phyloP scores from a whole-genome alignment of 2,797 vertebrate species.

The Chelon labrosus region DNA sequence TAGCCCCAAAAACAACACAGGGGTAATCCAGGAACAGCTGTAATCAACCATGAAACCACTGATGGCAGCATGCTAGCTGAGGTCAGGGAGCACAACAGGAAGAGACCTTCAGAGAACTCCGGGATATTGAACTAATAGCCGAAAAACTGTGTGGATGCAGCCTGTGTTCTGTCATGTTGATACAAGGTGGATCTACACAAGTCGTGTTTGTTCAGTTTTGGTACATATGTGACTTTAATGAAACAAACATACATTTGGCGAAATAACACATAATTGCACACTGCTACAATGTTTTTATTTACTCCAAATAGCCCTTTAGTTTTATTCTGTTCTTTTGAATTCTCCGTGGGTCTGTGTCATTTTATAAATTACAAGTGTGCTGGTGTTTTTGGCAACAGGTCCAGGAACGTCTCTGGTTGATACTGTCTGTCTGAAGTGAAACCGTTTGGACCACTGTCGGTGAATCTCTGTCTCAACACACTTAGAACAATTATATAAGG shows the following conservation, averaged over 20 bases:
- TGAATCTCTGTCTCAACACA: conserved; percentile 49
- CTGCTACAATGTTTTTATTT: conserved; percentile 1
- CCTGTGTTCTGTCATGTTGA: conserved; percentile 14
- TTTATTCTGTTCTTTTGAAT: neutral
- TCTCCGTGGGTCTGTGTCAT: neutral
- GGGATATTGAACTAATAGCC: conserved; percentile 75
- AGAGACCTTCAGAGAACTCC: conserved; percentile 60
- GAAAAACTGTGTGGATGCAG: conserved; percentile 19
- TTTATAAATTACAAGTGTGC: conserved; percentile 4
- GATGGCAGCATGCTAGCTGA: conserved; percentile 68
- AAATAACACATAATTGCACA: neutral
- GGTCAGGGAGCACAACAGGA: conserved; percentile 73
- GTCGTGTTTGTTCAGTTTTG: neutral
- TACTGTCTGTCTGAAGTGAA: conserved; percentile 25
- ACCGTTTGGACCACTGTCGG: conserved; percentile 33
- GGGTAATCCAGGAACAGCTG: conserved; percentile 77
- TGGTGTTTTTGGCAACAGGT: conserved; percentile 52
- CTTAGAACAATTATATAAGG: conserved; percentile 62
- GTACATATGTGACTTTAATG: too few species aligned
- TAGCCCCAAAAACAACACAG: conserved; percentile 82
- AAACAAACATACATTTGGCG: neutral
- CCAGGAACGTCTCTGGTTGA: conserved; percentile 24
- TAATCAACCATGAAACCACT: conserved; percentile 81
- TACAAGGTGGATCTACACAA: neutral
- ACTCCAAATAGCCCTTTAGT: neutral